Evolutionary conservation across 2,888 invertebrate species (phyloP), one percentile per base, ranked within the genome.

Genomic region (Spialia ferax): DNA sequence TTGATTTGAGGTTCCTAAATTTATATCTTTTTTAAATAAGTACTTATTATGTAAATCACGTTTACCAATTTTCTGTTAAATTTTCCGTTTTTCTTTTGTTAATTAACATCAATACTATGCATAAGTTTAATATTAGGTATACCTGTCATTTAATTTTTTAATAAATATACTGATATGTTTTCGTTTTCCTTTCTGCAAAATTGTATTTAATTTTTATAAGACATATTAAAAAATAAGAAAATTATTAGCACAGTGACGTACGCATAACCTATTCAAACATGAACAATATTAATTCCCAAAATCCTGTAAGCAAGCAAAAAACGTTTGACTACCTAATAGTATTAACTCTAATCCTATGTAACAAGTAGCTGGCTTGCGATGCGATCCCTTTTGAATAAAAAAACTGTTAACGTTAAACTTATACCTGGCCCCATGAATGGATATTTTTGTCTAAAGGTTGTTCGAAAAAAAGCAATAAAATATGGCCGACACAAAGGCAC

Each of bases 401-500:
- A 83, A 82, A 80, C 77, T 78, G 76, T 82, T 81, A 77, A 80
- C 79, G 73, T 79, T 81, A 86, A 86, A 85, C 87, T 87, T 91
- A 86, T 93, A 92, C 92, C 92, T 93, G 92, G 84, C 83, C 84
- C 78, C 87, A 89, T 91, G 92, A 89, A 89, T 82, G 81, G 84
- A 81, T 87, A 88, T 87, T 89, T 88, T 85, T 75, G 86, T 88
- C 81, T 82, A 82, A 83, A 83, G 81, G 81, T 79, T 83, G 82
- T 73, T 76, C 78, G 76, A 80, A 87, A 89, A 89, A 84, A 82
- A 80, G 83, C 82, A 87, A 89, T 86, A 87, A 91, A 91, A 87
- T 81, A 92, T 93, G 92, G 91, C 91, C 79, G 91, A 84, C 86
- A 83, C 86, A 91, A 89, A 89, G 89, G 89, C 86, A 88, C 88